Evolutionary conservation across 2,888 invertebrate genomes (phyloP).

Genomic region (Tachina grossa): DNA sequence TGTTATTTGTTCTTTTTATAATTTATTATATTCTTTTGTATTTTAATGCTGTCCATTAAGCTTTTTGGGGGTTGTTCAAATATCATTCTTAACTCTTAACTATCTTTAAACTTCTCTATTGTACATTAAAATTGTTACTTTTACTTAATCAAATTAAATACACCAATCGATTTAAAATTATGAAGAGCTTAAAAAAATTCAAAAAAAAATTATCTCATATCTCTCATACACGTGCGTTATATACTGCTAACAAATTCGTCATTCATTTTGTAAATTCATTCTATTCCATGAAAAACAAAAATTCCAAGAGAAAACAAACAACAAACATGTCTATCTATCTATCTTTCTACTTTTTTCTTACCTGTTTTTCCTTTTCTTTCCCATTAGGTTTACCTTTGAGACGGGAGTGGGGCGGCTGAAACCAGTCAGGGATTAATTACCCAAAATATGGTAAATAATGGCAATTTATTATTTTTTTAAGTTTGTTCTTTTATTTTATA

Average conservation of each 20-base stretch:
- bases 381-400: conserved; percentile 84
- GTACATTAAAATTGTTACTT: conserved; percentile 41
- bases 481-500: conserved; percentile 47
- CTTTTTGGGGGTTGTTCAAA: conserved; percentile 57
- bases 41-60: conserved; percentile 52
- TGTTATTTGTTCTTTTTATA: neutral
- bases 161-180: conserved; percentile 78
- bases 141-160: conserved; percentile 72
- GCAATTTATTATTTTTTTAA: conserved; percentile 71
- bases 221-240: conserved; percentile 13
- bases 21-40: conserved; percentile 7
- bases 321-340: conserved; percentile 64
- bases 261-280: conserved; percentile 50
- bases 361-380: conserved; percentile 78
- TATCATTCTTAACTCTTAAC: conserved; percentile 19
- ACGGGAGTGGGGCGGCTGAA: conserved; percentile 84
- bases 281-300: neutral
- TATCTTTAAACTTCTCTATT: conserved; percentile 40
- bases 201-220: conserved; percentile 9
- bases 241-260: conserved; percentile 51
- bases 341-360: conserved; percentile 74
- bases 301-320: conserved; percentile 45
- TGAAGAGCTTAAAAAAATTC: neutral
- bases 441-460: conserved; percentile 84
- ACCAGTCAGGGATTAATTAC: conserved; percentile 84